A percentile compares a stretch with the other conserved stretches of the same genome.
Conservation (phyloP, 1,140 invertebrate species). For the Drosophila bifasciata region DNA sequence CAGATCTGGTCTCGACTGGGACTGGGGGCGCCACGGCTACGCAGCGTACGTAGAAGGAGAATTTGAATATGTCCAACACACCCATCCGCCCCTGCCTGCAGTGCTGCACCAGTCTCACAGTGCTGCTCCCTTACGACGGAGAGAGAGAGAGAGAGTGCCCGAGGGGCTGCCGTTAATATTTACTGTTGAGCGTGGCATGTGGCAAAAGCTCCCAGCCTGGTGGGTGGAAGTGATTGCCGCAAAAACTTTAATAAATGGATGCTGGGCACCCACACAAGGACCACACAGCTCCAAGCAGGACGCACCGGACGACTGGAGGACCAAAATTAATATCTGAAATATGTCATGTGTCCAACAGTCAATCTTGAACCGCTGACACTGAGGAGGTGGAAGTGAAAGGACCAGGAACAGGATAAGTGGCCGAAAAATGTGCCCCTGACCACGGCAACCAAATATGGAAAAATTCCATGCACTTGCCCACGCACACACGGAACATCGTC, state of each 20-base stretch:
- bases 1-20: neutral
- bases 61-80: constrained; percentile 1
- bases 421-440: constrained; percentile 12
- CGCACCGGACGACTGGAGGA: neutral
- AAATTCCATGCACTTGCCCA: constrained; percentile 34
- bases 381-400: neutral
- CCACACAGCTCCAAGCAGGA: neutral
- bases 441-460: constrained; percentile 49
- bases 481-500: neutral
- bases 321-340: constrained; percentile 68
- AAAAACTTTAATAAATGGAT: constrained; percentile 6
- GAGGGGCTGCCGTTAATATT: constrained; percentile 43
- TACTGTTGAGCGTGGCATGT: constrained; percentile 30
- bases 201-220: constrained; percentile 5
- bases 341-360: constrained; percentile 26
- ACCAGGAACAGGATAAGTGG: constrained; percentile 3
- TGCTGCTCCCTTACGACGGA: no score
- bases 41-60: constrained; percentile 15
- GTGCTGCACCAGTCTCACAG: no score
- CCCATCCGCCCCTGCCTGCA: neutral
- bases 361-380: constrained; percentile 11
- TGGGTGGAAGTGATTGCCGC: constrained; percentile 21
- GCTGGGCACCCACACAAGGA: constrained; percentile 10
- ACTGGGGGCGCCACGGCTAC: no score
- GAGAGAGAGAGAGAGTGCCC: neutral